phyloP scores from a whole-genome alignment of 2,888 invertebrate genomes.

The Eubasilissa splendida region DNA sequence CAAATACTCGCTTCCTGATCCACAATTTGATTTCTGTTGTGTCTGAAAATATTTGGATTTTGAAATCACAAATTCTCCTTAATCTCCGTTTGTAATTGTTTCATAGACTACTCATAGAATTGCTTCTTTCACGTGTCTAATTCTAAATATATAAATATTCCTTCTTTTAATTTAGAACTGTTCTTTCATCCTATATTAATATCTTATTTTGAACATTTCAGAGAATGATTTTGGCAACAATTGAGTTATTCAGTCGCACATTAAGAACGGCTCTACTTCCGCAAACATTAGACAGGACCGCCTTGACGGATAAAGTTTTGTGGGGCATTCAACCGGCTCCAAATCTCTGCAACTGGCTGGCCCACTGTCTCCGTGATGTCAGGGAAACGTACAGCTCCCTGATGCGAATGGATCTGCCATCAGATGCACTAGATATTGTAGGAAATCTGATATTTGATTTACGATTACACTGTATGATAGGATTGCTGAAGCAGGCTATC shows the following conservation, averaged over 20 bases:
- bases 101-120: no score
- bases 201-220: conserved; percentile 62
- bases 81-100: no score
- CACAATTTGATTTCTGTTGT: no score
- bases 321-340: conserved; percentile 73
- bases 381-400: conserved; percentile 86
- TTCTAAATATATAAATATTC: no score
- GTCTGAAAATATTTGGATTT: no score
- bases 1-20: no score
- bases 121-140: no score
- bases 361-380: conserved; percentile 86
- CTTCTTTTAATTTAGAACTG: no score
- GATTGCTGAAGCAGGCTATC: conserved; percentile 88
- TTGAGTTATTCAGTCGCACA: conserved; percentile 82
- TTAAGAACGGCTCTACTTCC: conserved; percentile 82
- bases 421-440: conserved; percentile 89
- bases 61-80: no score
- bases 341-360: conserved; percentile 79
- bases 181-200: not conserved
- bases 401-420: conserved; percentile 88
- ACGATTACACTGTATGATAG: conserved; percentile 87
- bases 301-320: conserved; percentile 69
- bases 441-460: conserved; percentile 90
- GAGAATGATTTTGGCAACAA: conserved; percentile 86
- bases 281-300: conserved; percentile 72